Evolutionary conservation across 2,797 vertebrate genomes (phyloP), one percentile per base, ranked within the genome.

Genomic region (Microcaecilia unicolor): DNA sequence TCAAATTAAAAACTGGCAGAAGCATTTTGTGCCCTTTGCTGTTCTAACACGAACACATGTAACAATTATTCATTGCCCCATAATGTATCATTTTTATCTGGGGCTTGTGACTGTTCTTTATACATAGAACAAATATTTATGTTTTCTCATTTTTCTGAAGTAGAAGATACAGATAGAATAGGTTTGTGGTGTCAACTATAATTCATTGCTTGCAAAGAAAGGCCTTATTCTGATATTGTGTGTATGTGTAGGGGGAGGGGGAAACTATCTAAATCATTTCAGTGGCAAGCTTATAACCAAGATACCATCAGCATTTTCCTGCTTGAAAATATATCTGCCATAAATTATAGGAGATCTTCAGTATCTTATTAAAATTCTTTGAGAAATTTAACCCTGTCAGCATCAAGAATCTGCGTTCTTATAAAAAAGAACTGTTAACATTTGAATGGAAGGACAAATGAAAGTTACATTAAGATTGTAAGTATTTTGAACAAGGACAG

Each of bases 51-150:
- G 59, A 37, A 46, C 59, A 54, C 15, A 15, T 50, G 48, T 55
- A 63, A 32, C 42, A 54, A 42, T 72, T 70, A 71, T 47, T 81
- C 59, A 70, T 44, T 55, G 27, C 36, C 40, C 36, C 18, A 16
- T 66, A 69, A 65, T 72, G 62, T 50, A 72, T 78, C 60, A 50
- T 70, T 78, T 77, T 80, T 78, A 81, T 81, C 72, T 65, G 36
- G 16, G 44, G 64, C 27, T 28, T 65, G 6, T 57, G 37, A 71
- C 48, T 67, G 18, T 55, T 64, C 46, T 52, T 18, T 66, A 62
- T 77, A 66, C 64, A 59, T 55, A 61, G 67, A 76, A 73, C 80
- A 79, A 80, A 78, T 80, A 76, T 80, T 80, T 80, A 75, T 76
- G 58, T 73, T 73, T 77, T 70, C 48, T 75, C 56, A 70, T 75